phyloP scores from a whole-genome alignment of 2,888 invertebrate species.

The Drosophila kokeensis region DNA sequence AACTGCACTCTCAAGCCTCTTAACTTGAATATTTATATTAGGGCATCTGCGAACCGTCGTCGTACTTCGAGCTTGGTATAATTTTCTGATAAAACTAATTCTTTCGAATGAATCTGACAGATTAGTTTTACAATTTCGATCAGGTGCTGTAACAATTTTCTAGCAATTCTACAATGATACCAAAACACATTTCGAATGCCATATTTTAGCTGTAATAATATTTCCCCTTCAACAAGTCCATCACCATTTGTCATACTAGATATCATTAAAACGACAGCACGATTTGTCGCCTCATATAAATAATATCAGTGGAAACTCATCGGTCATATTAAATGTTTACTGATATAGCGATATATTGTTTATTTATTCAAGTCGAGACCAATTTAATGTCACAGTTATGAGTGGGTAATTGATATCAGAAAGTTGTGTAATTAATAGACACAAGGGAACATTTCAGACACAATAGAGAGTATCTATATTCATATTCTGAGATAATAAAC shows the following conservation, averaged over 20 bases:
- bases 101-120: neutral
- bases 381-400: neutral
- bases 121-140: neutral
- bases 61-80: neutral
- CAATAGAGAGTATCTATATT: neutral
- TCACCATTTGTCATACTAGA: neutral
- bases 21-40: neutral
- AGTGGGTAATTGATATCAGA: neutral
- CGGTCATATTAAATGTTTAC: neutral
- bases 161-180: too few relatives aligned
- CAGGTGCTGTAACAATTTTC: neutral
- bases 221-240: neutral
- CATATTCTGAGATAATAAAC: neutral
- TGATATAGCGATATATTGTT: neutral
- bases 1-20: neutral
- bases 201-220: neutral
- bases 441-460: neutral
- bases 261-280: neutral
- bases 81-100: neutral
- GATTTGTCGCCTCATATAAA: neutral
- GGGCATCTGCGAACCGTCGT: neutral
- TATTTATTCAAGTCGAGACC: neutral
- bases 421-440: neutral
- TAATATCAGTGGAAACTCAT: neutral
- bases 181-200: neutral